Conservation (phyloP, 2,888 invertebrate species). For the Taphrorychus bicolor region DNA sequence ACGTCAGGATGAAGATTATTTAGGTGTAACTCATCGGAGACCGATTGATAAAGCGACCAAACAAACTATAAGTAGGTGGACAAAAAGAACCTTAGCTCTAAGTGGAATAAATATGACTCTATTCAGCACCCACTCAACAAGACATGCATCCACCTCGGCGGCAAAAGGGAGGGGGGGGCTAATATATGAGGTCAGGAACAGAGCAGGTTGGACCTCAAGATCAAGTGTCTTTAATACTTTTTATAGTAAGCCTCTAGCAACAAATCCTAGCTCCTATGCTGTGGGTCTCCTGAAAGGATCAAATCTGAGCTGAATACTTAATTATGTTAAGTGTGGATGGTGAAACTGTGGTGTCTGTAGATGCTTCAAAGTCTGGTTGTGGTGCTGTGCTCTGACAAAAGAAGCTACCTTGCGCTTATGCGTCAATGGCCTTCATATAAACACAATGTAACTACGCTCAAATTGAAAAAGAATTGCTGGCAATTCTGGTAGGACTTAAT, state of each 20-base stretch:
- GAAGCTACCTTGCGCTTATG: no score
- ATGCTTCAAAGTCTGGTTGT: no score
- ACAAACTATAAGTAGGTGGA: conserved; percentile 3
- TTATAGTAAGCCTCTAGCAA: neutral
- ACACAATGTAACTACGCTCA: no score
- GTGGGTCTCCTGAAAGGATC: neutral
- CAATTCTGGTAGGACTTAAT: no score
- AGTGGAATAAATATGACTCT: conserved; percentile 5
- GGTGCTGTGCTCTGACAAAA: no score
- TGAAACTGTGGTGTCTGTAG: no score
- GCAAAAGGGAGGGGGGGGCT: neutral
- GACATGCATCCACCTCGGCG: conserved; percentile 4
- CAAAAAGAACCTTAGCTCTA: neutral
- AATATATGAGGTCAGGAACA: neutral
- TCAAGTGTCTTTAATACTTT: neutral
- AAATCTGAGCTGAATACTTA: neutral
- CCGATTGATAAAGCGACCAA: neutral
- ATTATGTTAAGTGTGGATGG: no score
- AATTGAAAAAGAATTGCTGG: no score
- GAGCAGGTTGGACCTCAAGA: neutral
- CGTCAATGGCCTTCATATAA: no score
- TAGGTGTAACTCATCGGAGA: neutral
- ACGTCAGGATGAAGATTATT: neutral
- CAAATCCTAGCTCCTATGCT: neutral
- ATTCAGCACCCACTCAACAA: neutral